Base-by-base conservation (phyloP, 1,140 invertebrate species). In the Potamilus streckersoni region DNA sequence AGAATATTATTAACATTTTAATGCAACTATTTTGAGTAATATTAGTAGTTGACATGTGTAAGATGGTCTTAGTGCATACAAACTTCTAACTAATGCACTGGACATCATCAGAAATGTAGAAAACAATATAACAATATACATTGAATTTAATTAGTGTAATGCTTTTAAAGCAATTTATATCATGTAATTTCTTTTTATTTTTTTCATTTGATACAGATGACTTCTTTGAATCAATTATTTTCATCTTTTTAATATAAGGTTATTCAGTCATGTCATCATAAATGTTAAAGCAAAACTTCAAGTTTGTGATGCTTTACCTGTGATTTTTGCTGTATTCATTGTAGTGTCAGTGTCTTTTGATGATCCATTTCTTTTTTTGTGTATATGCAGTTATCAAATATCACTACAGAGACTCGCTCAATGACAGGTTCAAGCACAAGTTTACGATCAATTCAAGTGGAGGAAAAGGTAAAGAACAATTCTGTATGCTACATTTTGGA, bases 401-500 rank as follows among this genome's bases (percentile, higher is more conserved):
- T 79, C 19, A 74, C 79, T 71, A 71, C 71, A 62, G 82, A 83
- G 17, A 74, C 74, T 0, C 62, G 76, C 59, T 82, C 82, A 5
- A 73, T 82, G 27, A 49, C 83, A 20, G 76, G 80, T 20, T 84
- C 84, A 56, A 80, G 79, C 2, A 64, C 82, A 63, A 85, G 83
- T 70, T 71, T 83, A 15, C 77, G 73, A 71, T 82, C 79, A 27
- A 20, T 70, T 23, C 59, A 79, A 60, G 64, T 69, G 16, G 83
- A 86, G n/a, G 77, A 80, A 63, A 83, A 86, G 75, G 82, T 83
- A 61, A n/a, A 16, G 27, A 27, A 15, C 66, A 79, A 49, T 13
- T 12, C 63, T 64, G 16, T 68, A 31, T 67, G 20, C 20, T 60
- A 74, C 15, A 38, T 56, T 14, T 49, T 8, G 38, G 38, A 49